Evolutionary conservation across 2,888 invertebrate species (phyloP).

Genomic region (Chironomus riparius): DNA sequence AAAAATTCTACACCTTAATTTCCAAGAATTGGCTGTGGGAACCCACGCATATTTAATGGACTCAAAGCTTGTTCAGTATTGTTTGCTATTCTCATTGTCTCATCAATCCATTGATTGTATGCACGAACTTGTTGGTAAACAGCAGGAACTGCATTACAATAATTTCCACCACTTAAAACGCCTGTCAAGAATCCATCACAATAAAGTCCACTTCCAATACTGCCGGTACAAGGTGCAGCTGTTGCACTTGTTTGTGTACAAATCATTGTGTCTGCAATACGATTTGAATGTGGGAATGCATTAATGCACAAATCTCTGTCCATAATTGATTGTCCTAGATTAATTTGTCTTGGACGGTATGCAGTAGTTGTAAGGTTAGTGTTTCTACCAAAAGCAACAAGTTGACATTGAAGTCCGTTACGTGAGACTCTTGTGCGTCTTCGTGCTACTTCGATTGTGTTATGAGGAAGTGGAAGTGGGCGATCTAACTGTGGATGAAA

Average conservation of each 20-base stretch:
- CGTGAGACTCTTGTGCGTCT: conserved; percentile 11
- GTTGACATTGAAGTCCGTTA: neutral
- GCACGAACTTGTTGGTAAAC: conserved; percentile 25
- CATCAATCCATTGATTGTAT: conserved; percentile 24
- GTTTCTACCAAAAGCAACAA: conserved; percentile 17
- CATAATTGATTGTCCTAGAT: neutral
- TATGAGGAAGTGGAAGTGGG: conserved; percentile 22
- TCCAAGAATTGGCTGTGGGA: neutral
- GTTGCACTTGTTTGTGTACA: conserved; percentile 11
- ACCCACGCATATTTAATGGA: neutral
- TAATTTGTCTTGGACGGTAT: conserved; percentile 1
- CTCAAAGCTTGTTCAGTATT: neutral
- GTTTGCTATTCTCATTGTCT: neutral
- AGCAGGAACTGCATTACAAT: conserved; percentile 9
- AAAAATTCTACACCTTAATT: neutral
- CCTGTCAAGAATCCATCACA: conserved; percentile 24
- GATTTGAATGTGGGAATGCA: neutral
- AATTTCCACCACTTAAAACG: conserved; percentile 8
- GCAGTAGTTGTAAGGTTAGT: neutral
- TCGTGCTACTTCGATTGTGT: conserved; percentile 23
- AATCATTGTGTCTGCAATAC: conserved; percentile 15
- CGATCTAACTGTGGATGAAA: neutral
- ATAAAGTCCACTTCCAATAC: conserved; percentile 20
- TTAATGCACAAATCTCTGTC: conserved; percentile 7
- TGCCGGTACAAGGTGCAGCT: conserved; percentile 8